Percentiles rank a stretch among this genome's conserved stretches.
phyloP scores from a whole-genome alignment of 2,888 invertebrate species.

The Diadegma fenestrale region DNA sequence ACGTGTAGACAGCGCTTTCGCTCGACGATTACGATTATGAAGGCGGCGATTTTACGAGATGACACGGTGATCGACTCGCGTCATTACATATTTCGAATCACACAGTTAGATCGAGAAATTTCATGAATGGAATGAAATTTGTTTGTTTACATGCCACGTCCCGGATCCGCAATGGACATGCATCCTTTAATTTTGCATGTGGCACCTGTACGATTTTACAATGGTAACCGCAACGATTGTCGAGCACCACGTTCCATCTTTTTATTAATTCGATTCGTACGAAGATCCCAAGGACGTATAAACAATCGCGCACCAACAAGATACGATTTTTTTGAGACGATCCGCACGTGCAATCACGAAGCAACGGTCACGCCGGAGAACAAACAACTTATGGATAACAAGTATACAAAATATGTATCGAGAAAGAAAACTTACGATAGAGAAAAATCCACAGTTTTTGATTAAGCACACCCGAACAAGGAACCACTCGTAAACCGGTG shows the following conservation, averaged over 20 bases:
- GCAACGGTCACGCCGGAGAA: neutral
- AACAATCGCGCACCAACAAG: neutral
- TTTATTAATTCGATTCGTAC: neutral
- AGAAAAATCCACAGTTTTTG: constrained; percentile 30
- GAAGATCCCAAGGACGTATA: neutral
- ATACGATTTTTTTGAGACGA: neutral
- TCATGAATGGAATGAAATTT: neutral
- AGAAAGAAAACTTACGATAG: constrained; percentile 43
- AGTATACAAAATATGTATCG: neutral
- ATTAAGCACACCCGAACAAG: constrained; percentile 5
- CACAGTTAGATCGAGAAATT: neutral
- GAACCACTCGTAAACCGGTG: constrained; percentile 27
- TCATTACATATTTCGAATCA: neutral
- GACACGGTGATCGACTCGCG: neutral
- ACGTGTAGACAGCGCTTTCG: constrained; percentile 17
- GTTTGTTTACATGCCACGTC: neutral
- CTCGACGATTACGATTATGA: neutral
- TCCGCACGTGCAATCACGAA: neutral
- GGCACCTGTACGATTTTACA: neutral
- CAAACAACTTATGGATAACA: neutral
- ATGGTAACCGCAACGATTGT: neutral
- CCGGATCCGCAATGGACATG: neutral
- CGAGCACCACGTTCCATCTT: neutral
- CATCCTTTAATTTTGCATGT: neutral
- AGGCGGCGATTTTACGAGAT: constrained; percentile 6